These are phyloP conservation scores for Rhopalosiphum maidis DNA, from an alignment of 1,140 invertebrate genomes.

Conservation along the genomic window DNA sequence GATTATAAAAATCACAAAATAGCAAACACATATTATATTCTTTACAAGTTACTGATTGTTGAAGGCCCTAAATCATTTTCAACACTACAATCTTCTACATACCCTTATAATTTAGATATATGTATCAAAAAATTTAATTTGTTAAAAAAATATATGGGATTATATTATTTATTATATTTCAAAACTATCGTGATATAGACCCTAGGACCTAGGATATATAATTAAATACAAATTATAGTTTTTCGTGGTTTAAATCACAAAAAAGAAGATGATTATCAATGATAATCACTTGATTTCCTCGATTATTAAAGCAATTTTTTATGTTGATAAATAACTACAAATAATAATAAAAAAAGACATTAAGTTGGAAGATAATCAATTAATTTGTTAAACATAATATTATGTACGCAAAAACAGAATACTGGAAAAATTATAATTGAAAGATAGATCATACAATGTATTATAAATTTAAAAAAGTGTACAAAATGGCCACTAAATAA, in stretches of 20 bases:
- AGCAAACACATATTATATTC: too few species aligned
- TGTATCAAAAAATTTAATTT: not conserved
- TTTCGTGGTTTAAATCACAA: too few species aligned
- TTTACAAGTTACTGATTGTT: too few species aligned
- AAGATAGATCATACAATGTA: constrained; percentile 36
- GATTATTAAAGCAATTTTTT: not conserved
- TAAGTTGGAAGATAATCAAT: not conserved
- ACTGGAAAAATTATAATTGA: constrained; percentile 13
- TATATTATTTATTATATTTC: not conserved
- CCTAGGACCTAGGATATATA: too few species aligned
- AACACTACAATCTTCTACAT: too few species aligned
- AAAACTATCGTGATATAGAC: not conserved
- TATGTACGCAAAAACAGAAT: not conserved
- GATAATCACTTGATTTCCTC: too few species aligned
- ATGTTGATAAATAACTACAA: not conserved
- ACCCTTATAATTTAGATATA: too few species aligned
- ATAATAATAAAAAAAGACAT: not conserved
- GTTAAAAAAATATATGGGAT: not conserved
- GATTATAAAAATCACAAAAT: too few species aligned
- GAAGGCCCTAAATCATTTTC: too few species aligned
- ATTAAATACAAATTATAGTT: too few species aligned
- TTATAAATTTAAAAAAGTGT: not conserved
- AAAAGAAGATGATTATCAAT: too few species aligned
- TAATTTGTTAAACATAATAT: not conserved
- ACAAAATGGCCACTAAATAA: constrained; percentile 51